Conservation (phyloP, 2,888 invertebrate genomes). For the Suillia variegata region DNA sequence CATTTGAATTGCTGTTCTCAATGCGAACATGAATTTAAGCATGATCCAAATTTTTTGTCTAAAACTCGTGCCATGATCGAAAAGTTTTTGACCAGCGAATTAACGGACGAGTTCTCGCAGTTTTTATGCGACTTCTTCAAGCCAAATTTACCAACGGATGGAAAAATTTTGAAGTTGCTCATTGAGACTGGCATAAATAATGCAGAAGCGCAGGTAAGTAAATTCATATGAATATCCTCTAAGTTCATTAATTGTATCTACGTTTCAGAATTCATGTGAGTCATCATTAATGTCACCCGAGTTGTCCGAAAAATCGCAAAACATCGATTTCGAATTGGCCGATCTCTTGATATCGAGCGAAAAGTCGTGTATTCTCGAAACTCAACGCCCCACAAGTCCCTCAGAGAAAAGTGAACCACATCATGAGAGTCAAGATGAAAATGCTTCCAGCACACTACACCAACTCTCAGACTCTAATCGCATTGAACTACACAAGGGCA, state of each 20-base stretch:
- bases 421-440: conserved; percentile 59
- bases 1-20: conserved; percentile 63
- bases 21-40: conserved; percentile 59
- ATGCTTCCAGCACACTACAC: conserved; percentile 56
- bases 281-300: conserved; percentile 61
- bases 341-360: conserved; percentile 60
- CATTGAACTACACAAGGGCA: conserved; percentile 64
- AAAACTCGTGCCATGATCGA: conserved; percentile 59
- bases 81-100: conserved; percentile 59
- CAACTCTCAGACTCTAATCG: conserved; percentile 60
- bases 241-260: neutral
- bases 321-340: conserved; percentile 61
- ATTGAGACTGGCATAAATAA: conserved; percentile 75
- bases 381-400: conserved; percentile 56
- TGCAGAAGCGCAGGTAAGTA: conserved; percentile 53
- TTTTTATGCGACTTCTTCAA: conserved; percentile 64
- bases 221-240: neutral
- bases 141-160: conserved; percentile 71
- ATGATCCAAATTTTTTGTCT: conserved; percentile 56
- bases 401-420: conserved; percentile 59
- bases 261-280: conserved; percentile 54
- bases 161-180: conserved; percentile 72
- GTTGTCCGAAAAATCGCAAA: conserved; percentile 59
- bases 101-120: conserved; percentile 57
- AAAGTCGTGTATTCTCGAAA: conserved; percentile 58